Evolutionary conservation across 2,888 invertebrate genomes (phyloP), one percentile per base, ranked within the genome.

Genomic region (Selenia dentaria): DNA sequence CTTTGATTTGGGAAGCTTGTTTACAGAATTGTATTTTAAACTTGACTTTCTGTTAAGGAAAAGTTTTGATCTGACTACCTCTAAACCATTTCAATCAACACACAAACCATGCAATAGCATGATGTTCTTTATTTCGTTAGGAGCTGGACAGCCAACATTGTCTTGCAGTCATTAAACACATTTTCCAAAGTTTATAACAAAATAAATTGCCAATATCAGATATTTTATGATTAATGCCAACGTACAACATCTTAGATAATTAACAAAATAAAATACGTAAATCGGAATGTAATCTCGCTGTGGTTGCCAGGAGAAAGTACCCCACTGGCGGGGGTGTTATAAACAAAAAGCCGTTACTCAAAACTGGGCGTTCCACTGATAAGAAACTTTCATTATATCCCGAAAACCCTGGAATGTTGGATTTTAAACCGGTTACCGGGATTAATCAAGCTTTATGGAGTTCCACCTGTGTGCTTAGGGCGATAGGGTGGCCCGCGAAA

Each of bases 361-460:
- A 79, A 87, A 79, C 84, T 68, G 74, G 78, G 75, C 74, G 79
- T 70, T 59, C 42, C 70, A 72, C 83, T 81, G 90, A 90, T 90
- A 90, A 90, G 86, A 82, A 88, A 88, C 81, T 89, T 90, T 88
- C 89, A 88, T 90, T 90, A 88, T 67, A 62, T 62, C 72, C 79
- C 81, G 69, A 83, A 83, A 83, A 63, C 61, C 72, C 79, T 80
- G 70, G 81, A 83, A 83, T 80, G 83, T 72, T 80, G 80, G 85
- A 87, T 89, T 89, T 88, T 84, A 89, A 89, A 87, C 83, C 79
- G 70, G 75, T 79, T 29, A 39, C 45, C 39, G 25, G 41, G 47
- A 80, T 85, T 88, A 86, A 88, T 88, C 83, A 85, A 83, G 75
- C 77, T 79, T 78, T 75, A 75, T 77, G 77, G 69, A 74, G 70